Evolutionary conservation across 2,888 invertebrate genomes (phyloP).

Genomic region (Podabrus alpinus): DNA sequence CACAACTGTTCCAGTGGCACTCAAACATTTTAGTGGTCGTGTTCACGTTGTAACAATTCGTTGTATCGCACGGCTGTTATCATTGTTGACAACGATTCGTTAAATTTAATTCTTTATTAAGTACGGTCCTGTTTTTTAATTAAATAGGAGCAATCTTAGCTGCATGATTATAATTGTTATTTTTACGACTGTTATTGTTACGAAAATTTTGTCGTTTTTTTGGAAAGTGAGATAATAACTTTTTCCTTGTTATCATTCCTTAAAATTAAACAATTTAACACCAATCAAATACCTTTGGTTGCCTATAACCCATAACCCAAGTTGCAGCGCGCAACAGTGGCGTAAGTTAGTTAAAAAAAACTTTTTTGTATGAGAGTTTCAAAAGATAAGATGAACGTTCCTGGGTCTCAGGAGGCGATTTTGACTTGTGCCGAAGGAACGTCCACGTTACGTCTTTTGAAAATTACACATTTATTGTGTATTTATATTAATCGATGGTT

Average conservation of each 20-base stretch:
- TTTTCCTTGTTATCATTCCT: neutral
- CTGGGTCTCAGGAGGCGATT: neutral
- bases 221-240: neutral
- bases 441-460: neutral
- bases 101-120: neutral
- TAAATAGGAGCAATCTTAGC: conserved; percentile 5
- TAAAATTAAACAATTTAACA: neutral
- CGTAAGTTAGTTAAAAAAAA: conserved; percentile 11
- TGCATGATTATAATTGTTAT: conserved; percentile 27
- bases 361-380: neutral
- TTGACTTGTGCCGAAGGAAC: too few relatives aligned
- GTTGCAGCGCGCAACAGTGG: conserved; percentile 31
- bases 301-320: neutral
- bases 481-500: neutral
- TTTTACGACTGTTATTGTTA: neutral
- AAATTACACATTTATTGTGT: neutral
- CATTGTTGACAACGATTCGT: neutral
- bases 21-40: neutral
- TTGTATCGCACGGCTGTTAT: neutral
- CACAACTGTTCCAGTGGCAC: neutral
- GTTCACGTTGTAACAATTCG: neutral
- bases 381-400: neutral
- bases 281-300: neutral
- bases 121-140: neutral
- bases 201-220: neutral